A percentile compares a stretch with the other conserved stretches of the same genome.
These are phyloP conservation scores for Toxostoma redivivum DNA, from an alignment of 2,113 vertebrate genomes.

Conservation along the genomic window DNA sequence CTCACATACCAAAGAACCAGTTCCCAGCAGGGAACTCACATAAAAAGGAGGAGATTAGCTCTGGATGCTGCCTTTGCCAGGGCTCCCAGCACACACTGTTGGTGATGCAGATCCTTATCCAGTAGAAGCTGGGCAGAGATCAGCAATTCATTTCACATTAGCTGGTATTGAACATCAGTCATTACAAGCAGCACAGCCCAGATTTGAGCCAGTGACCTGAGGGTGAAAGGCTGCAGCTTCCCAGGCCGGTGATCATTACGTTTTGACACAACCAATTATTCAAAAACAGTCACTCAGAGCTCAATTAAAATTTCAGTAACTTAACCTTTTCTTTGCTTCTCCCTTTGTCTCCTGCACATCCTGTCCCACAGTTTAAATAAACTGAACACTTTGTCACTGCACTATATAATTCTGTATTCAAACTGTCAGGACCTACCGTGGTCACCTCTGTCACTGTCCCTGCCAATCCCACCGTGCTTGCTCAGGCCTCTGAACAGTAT, in stretches of 20 bases:
- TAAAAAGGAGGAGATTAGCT: background rate
- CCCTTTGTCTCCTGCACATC: background rate
- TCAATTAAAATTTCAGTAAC: conserved; percentile 58
- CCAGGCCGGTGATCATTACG: conserved; percentile 3
- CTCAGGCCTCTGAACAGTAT: background rate
- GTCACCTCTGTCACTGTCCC: conserved; percentile 30
- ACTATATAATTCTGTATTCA: background rate
- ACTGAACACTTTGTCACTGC: background rate
- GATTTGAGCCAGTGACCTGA: conserved; percentile 39
- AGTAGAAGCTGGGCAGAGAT: background rate
- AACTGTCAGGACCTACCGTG: background rate
- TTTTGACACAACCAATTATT: conserved; percentile 64
- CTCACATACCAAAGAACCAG: background rate
- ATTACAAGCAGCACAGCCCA: conserved; percentile 17
- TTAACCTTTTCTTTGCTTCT: conserved; percentile 31
- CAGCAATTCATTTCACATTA: conserved; percentile 53
- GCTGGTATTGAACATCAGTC: conserved; percentile 20
- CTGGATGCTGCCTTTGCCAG: background rate
- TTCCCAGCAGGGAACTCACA: background rate
- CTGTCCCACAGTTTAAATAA: background rate
- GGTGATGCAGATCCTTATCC: conserved; percentile 3
- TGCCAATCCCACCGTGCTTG: background rate
- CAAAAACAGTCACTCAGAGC: conserved; percentile 49
- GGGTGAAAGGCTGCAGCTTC: conserved; percentile 56
- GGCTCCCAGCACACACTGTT: background rate